Conservation (phyloP, 2,797 vertebrate species). For the Ateles fusciceps region DNA sequence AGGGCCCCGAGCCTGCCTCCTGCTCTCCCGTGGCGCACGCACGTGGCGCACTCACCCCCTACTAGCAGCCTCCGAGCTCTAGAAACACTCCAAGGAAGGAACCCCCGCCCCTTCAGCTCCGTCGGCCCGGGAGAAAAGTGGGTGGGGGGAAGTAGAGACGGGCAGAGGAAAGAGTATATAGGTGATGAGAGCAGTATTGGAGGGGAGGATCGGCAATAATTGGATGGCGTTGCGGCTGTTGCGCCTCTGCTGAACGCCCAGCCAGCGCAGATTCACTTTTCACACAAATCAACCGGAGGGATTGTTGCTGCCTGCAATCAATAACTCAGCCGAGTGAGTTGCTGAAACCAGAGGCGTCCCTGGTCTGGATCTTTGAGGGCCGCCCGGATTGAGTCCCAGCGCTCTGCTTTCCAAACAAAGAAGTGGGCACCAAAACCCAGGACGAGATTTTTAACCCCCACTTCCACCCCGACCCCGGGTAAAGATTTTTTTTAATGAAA, state of each 20-base stretch:
- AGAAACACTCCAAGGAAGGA: constrained; percentile 14
- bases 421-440: constrained; percentile 43
- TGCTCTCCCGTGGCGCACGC: constrained; percentile 29
- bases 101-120: constrained; percentile 46
- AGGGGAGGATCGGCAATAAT: constrained; percentile 32
- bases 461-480: neutral
- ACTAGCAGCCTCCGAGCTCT: constrained; percentile 45
- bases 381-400: neutral
- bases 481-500: constrained; percentile 55
- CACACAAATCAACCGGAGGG: constrained; percentile 51
- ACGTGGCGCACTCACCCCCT: constrained; percentile 68
- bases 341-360: constrained; percentile 55
- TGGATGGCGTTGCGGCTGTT: constrained; percentile 12
- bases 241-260: constrained; percentile 48
- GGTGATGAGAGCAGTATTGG: neutral
- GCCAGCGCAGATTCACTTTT: constrained; percentile 49
- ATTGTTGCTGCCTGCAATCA: constrained; percentile 44
- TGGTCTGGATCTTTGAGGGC: constrained; percentile 10
- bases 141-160: neutral
- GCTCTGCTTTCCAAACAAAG: constrained; percentile 49
- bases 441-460: constrained; percentile 11
- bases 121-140: neutral
- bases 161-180: neutral
- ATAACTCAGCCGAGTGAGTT: constrained; percentile 46
- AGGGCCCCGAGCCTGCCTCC: neutral